Base-by-base conservation (phyloP, 2,888 invertebrate genomes). In the Epiblema foenella region DNA sequence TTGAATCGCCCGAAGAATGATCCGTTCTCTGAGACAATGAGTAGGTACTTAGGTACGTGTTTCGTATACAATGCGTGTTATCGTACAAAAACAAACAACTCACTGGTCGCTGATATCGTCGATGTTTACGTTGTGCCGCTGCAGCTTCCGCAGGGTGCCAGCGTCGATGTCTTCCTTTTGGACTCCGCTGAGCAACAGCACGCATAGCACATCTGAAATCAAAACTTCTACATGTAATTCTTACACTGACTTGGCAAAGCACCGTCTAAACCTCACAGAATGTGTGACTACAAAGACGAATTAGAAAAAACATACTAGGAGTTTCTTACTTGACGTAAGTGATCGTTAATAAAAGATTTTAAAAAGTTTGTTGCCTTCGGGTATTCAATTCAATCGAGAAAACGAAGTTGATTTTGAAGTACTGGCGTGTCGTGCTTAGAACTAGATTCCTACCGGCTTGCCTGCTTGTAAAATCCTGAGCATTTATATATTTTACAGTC, bases 201-300 rank as follows among this genome's bases (percentile, higher is more conserved):
- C 88, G 80, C 93, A 93, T 77, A 91, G 78, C 49, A 93, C 73
- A 88, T 91, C 93, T 93, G 90, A 75, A 91, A 91, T 59, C 39
- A 24, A 39, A 59, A 59, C 51, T 29, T n/a, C n/a, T 46, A 46
- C 15, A 46, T 46, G 1, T 46, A 46, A 46, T n/a, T 8, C n/a
- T 46, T 8, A 46, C 12, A n/a, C 7, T n/a, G n/a, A 46, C n/a
- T 46, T 46, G n/a, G 46, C 42, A 7, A 15, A 12, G 15, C n/a
- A 7, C n/a, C 2, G 5, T 0, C 42, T 46, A n/a, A n/a, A 46
- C 46, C 46, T 46, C 46, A n/a, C 46, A n/a, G 46, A 5, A 2
- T n/a, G n/a, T 46, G 46, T n/a, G 46, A n/a, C 46, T 46, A 24
- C 24, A 24, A n/a, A 46, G n/a, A n/a, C 15, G 7, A 5, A 7